These are phyloP conservation scores for Lates japonicus DNA, from an alignment of 2,797 vertebrate species.

Conservation along the genomic window DNA sequence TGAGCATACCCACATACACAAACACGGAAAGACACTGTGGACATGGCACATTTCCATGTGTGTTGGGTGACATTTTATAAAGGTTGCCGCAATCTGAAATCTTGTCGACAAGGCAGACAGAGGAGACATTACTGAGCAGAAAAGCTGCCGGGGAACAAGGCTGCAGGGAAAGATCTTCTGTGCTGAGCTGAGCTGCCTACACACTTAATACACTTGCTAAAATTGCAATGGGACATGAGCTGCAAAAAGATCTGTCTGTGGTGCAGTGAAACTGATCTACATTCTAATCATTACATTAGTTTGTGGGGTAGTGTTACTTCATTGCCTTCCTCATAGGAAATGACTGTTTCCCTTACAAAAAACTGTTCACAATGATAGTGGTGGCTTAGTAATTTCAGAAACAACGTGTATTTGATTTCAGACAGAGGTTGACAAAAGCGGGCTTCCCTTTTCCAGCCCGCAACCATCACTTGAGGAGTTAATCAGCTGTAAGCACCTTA, in stretches of 20 bases:
- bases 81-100: constrained; percentile 64
- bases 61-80: constrained; percentile 69
- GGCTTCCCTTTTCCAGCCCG: background rate
- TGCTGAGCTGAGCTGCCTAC: constrained; percentile 27
- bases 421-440: background rate
- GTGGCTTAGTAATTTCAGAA: background rate
- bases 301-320: background rate
- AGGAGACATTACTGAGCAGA: constrained; percentile 25
- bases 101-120: constrained; percentile 41
- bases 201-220: background rate
- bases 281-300: background rate
- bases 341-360: too few species aligned
- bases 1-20: constrained; percentile 12
- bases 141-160: constrained; percentile 11
- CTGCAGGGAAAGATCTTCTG: constrained; percentile 21
- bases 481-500: background rate
- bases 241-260: background rate
- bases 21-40: background rate
- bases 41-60: constrained; percentile 22
- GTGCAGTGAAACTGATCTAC: background rate
- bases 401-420: background rate
- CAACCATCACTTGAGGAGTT: background rate
- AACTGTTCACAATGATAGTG: background rate
- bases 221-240: constrained; percentile 6
- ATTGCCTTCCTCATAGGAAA: background rate